Evolutionary conservation across 2,113 vertebrate species (phyloP), one percentile per base, ranked within the genome.

Genomic region (Siphamia tubifer): DNA sequence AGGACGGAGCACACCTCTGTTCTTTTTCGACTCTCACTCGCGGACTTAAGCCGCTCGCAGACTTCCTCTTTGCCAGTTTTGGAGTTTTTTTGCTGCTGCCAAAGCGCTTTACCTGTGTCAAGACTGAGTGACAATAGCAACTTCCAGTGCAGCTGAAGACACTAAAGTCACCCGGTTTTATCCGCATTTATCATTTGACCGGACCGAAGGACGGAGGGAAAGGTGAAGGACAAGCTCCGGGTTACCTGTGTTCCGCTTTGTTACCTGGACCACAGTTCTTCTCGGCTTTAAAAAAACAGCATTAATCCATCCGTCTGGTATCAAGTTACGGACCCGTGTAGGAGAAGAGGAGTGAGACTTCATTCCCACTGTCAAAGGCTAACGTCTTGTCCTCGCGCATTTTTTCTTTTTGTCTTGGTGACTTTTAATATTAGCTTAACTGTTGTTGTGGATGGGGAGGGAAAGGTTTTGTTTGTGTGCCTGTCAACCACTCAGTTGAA

Each of bases 311-410:
- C 68, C 42, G 70, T 23, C 25, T 74, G 76, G 64, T 71, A 67
- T 91, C 91, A 90, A 92, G 91, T 93, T 92, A 81, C 90, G 70
- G 57, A 79, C 25, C 57, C 6, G 43, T 12, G 28, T n/a, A 19
- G 42, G 34, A 69, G 54, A 68, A 71, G 44, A 80, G 77, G 75
- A n/a, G n/a, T n/a, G n/a, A n/a, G n/a, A n/a, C n/a, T n/a, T n/a
- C n/a, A n/a, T n/a, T n/a, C n/a, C n/a, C n/a, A 68, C 27, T 66
- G 75, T 71, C 24, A 27, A 11, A 43, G 30, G 39, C 47, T 25
- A 45, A 47, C 48, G 11, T 8, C 56, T 56, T 32, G 34, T 43
- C 11, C 23, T 36, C 13, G 24, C 11, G 28, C 31, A 2, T 9
- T 34, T 25, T 30, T n/a, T 8, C 25, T 25, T 38, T 15, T 31